Percentiles rank a stretch among this genome's conserved stretches.
phyloP scores from a whole-genome alignment of 2,113 vertebrate genomes.

The Leptodactylus fuscus region DNA sequence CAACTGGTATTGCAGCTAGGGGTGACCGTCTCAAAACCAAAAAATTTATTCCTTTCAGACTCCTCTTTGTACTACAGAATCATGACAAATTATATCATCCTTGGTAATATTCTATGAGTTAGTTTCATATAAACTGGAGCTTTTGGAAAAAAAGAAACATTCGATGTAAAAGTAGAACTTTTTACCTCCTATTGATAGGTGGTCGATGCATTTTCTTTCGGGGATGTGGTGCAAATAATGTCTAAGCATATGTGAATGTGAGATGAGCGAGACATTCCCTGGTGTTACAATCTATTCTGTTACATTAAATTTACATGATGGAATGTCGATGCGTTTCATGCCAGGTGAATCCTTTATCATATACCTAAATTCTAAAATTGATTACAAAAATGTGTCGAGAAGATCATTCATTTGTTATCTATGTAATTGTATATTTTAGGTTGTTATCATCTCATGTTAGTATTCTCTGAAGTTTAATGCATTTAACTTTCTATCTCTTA shows the following conservation, averaged over 20 bases:
- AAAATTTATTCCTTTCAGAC: conserved; percentile 39
- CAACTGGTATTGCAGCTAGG: conserved; percentile 59
- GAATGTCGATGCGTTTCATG: no score
- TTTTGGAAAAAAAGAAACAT: neutral
- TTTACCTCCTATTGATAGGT: neutral
- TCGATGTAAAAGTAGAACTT: neutral
- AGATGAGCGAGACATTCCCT: neutral
- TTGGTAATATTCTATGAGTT: conserved; percentile 26
- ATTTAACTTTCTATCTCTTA: no score
- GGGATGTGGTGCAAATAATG: neutral
- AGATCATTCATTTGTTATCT: no score
- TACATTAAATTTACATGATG: neutral
- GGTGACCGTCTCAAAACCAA: conserved; percentile 62
- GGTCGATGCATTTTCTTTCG: neutral
- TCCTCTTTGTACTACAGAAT: conserved; percentile 26
- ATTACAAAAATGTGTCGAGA: no score
- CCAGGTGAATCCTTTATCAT: no score
- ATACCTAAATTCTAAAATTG: neutral
- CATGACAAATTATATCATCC: conserved; percentile 35
- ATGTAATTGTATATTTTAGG: no score
- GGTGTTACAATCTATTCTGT: neutral
- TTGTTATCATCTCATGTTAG: no score
- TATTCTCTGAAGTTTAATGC: no score
- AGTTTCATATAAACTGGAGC: neutral
- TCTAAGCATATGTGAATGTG: neutral